Percentiles rank a stretch among this genome's conserved stretches.
These are phyloP conservation scores for Ceratosolen fusciceps DNA, from an alignment of 1,140 invertebrate species.

Conservation along the genomic window DNA sequence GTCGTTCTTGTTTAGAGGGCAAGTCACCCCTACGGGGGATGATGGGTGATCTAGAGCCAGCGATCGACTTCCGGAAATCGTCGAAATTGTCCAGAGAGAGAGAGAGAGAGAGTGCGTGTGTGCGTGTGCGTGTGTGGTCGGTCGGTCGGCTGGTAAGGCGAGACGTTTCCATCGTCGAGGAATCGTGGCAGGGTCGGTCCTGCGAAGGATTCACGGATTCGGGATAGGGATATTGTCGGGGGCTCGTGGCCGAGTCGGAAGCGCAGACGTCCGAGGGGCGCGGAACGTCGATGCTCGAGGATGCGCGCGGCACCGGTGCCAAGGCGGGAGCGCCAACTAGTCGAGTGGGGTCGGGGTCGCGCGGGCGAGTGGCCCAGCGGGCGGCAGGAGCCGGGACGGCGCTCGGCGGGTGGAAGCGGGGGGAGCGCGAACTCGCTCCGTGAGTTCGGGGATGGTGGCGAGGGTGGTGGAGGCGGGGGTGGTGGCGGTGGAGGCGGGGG, in stretches of 20 bases:
- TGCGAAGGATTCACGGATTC: too few species aligned
- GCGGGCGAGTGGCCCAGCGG: not conserved
- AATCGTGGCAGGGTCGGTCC: not conserved
- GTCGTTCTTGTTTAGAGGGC: too few species aligned
- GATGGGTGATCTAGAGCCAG: not conserved
- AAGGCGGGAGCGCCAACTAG: not conserved
- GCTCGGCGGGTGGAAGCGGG: not conserved
- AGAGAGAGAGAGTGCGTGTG: too few species aligned
- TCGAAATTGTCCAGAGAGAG: not conserved
- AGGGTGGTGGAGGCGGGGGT: not conserved
- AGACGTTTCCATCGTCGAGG: not conserved
- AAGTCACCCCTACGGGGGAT: too few species aligned
- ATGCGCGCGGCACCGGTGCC: not conserved
- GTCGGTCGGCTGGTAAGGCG: not conserved
- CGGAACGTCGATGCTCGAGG: slow-evolving; percentile 6
- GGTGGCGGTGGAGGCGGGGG: not conserved
- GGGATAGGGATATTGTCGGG: not conserved
- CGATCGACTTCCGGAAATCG: not conserved
- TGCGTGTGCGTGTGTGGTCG: not conserved
- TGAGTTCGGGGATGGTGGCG: not conserved
- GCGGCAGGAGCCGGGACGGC: not conserved
- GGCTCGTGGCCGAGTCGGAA: not conserved
- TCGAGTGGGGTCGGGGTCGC: not conserved
- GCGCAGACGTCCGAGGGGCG: slow-evolving; percentile 1
- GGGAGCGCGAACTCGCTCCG: not conserved